These are phyloP conservation scores for Ctenodactylus gundi DNA, from an alignment of 2,113 vertebrate species.

Conservation along the genomic window DNA sequence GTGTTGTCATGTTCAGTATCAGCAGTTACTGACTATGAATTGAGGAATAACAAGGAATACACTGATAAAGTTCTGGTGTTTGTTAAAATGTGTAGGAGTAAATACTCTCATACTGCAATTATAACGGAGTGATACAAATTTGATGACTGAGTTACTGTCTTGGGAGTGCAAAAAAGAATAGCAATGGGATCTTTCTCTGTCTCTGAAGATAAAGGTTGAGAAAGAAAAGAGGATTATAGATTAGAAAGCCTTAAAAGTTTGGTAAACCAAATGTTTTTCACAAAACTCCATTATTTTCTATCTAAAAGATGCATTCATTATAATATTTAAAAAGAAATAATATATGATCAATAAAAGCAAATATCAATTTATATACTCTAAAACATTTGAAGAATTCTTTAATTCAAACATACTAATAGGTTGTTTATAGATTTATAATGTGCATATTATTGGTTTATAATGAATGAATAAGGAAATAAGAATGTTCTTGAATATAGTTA, in stretches of 20 bases:
- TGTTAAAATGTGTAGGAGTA: neutral
- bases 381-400: slow-evolving; percentile 14
- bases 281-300: neutral
- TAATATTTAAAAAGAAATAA: slow-evolving; percentile 19
- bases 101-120: neutral
- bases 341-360: neutral
- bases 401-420: neutral
- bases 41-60: neutral
- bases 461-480: slow-evolving; percentile 29
- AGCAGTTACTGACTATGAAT: neutral
- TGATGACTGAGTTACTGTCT: neutral
- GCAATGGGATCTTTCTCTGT: neutral
- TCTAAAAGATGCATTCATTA: neutral
- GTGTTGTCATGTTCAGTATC: neutral
- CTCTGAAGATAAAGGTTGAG: neutral
- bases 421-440: neutral
- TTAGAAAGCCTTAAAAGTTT: neutral
- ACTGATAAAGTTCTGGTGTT: neutral
- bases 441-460: neutral
- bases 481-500: neutral
- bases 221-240: neutral
- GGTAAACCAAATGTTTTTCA: neutral
- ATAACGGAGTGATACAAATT: neutral
- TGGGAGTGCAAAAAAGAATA: neutral
- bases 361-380: neutral